Evolutionary conservation across 2,113 vertebrate genomes (phyloP).

Genomic region (Probosciger aterrimus): DNA sequence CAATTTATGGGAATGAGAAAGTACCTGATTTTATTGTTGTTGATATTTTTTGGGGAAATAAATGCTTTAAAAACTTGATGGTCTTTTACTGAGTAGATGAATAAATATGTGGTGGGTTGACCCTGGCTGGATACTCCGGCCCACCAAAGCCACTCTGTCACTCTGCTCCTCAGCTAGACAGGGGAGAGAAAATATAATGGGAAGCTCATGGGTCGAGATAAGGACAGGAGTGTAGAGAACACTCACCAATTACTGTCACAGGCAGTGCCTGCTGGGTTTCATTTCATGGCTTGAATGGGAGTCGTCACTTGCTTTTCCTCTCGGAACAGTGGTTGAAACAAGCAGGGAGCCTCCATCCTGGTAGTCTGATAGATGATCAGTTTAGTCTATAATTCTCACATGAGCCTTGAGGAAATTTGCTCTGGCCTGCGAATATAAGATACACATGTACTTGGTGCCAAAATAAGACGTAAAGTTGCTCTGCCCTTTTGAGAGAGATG

Average conservation of each 20-base stretch:
- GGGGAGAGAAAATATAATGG: rapidly evolving
- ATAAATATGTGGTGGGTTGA: background rate
- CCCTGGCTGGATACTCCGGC: background rate
- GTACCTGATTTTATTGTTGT: background rate
- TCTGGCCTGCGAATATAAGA: background rate
- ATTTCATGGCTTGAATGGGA: background rate
- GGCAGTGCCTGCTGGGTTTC: background rate
- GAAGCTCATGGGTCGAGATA: no score
- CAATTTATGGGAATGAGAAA: background rate
- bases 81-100: background rate
- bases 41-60: background rate
- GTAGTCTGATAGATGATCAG: background rate
- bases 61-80: background rate
- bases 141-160: background rate
- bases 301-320: background rate
- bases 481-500: background rate
- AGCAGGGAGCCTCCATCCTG: background rate
- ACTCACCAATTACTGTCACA: background rate
- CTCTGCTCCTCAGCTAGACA: background rate
- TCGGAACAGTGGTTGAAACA: rapidly evolving
- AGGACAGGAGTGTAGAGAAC: background rate
- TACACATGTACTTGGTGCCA: background rate
- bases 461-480: background rate
- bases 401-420: background rate
- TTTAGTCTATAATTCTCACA: background rate